Conservation (phyloP, 2,888 invertebrate species). For the Xestia xanthographa region DNA sequence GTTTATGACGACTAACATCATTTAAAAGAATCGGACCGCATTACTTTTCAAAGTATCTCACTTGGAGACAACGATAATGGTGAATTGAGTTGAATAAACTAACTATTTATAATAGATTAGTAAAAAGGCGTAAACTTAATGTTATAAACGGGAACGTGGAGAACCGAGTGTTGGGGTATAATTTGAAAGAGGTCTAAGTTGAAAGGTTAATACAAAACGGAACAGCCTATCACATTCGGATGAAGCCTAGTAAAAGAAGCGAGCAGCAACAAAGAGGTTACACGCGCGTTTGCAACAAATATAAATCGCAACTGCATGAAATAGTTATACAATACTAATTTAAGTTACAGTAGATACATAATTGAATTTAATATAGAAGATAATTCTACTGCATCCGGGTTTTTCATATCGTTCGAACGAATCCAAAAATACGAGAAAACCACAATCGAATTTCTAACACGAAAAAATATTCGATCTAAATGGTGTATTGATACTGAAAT, state of each 20-base stretch:
- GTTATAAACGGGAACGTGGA: no score
- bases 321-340: not conserved
- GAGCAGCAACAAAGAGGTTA: slow-evolving; percentile 3
- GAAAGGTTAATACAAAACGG: not conserved
- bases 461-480: slow-evolving; percentile 47
- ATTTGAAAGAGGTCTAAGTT: not conserved
- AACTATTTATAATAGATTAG: not conserved
- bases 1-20: no score
- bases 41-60: not conserved
- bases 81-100: not conserved
- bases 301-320: slow-evolving; percentile 22
- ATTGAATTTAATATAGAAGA: slow-evolving; percentile 10
- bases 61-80: not conserved
- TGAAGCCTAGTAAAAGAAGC: not conserved
- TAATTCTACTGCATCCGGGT: not conserved
- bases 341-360: slow-evolving; percentile 8
- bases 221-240: not conserved
- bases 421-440: slow-evolving; percentile 18
- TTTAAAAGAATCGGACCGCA: not conserved
- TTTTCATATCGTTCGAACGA: slow-evolving; percentile 32
- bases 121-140: not conserved
- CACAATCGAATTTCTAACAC: slow-evolving; percentile 9
- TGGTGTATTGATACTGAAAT: slow-evolving; percentile 58
- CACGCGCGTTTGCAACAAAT: not conserved
- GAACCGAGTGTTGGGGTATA: not conserved